Percentiles rank a stretch among this genome's conserved stretches.
phyloP scores from a whole-genome alignment of 2,888 invertebrate species.

The Sphaerophoria rueppellii region DNA sequence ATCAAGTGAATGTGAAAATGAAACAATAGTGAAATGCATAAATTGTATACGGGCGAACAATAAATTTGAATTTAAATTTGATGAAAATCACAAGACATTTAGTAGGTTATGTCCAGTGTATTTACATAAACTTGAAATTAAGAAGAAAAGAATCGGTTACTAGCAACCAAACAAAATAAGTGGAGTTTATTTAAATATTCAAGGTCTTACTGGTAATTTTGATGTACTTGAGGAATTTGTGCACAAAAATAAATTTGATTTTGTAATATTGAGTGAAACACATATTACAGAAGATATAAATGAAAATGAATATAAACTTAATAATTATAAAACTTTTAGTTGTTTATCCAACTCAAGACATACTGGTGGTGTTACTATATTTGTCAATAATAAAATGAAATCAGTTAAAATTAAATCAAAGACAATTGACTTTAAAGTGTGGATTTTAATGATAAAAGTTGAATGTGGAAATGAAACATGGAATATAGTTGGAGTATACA shows the following conservation, averaged over 20 bases:
- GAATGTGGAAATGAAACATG: conserved; percentile 31
- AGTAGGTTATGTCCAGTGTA: conserved; percentile 6
- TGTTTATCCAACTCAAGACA: conserved; percentile 35
- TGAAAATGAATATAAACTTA: conserved; percentile 21
- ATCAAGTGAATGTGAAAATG: background rate
- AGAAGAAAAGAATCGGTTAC: conserved; percentile 12
- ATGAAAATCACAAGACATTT: background rate
- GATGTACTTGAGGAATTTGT: conserved; percentile 12
- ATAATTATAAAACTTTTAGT: conserved; percentile 15
- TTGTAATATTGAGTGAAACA: conserved; percentile 30
- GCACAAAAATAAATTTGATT: conserved; percentile 19
- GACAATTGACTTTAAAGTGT: conserved; percentile 12
- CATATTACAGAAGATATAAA: conserved; percentile 28
- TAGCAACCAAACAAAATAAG: background rate
- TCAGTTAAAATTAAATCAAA: conserved; percentile 10
- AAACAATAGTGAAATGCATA: background rate
- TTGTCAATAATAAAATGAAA: conserved; percentile 29
- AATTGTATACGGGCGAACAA: background rate
- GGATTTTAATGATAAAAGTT: conserved; percentile 28
- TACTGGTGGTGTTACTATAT: conserved; percentile 28
- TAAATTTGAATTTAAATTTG: background rate
- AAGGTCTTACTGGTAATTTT: conserved; percentile 23
- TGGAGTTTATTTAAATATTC: conserved; percentile 6
- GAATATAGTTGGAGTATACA: conserved; percentile 18
- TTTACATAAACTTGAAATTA: conserved; percentile 6